Evolutionary conservation across 2,888 invertebrate genomes (phyloP), one percentile per base, ranked within the genome.

Genomic region (Caenorhabditis plicata): DNA sequence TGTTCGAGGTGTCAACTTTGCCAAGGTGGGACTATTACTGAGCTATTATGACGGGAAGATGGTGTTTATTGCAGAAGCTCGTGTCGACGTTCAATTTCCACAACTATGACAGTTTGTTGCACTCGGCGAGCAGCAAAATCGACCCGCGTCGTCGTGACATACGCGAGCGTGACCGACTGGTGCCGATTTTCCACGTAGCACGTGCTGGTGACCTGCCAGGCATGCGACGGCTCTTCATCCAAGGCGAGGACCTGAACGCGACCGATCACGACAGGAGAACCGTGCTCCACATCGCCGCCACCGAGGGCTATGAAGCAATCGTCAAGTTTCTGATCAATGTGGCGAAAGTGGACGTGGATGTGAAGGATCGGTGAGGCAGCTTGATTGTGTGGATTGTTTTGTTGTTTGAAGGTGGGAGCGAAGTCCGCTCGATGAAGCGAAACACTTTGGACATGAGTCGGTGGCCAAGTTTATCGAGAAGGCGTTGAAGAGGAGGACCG

Each of bases 1-100:
- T 64, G 90, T 90, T 79, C 86, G 92, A 68, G 93, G 94, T 29
- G 88, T 94, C 11, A 90, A 91, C 78, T 93, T 95, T 83, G 93
- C 92, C 82, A 89, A 82, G 88, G 83, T 83, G 32, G 29, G 17
- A 33, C 13, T 15, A 33, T 7, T 33, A 33, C 5, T 8, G 11
- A 9, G n/a, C n/a, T n/a, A n/a, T n/a, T n/a, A n/a, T n/a, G n/a
- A n/a, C n/a, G n/a, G n/a, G n/a, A n/a, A n/a, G 20, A 9, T 19
- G 17, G 20, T 8, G 17, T 27, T 42, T 64, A 13, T 53, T 49
- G 19, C 52, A 48, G 22, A 81, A 76, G 38, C 71, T 71, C 5
- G 80, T 69, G 43, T 45, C 50, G 2, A 88, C 88, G 53, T 96
- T 94, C 83, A 95, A 95, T 82, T 96, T 96, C 84, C 92, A 93